These are phyloP conservation scores for Drosophila ironensis DNA, from an alignment of 1,140 invertebrate species.

Conservation along the genomic window DNA sequence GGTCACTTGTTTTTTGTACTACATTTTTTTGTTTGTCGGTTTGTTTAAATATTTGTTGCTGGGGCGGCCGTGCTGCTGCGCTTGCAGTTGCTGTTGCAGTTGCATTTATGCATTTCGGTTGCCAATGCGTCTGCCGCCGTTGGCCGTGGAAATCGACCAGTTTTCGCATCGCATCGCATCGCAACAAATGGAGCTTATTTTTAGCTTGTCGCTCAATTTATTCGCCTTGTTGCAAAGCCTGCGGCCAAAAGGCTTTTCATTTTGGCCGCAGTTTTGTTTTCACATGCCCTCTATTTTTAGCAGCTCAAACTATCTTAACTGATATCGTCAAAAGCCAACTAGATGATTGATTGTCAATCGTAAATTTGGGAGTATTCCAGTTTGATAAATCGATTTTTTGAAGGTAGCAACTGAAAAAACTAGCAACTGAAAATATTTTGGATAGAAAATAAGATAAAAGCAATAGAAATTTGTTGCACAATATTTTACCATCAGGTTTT, in stretches of 20 bases:
- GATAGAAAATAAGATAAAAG: too few species aligned
- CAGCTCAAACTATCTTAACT: too few species aligned
- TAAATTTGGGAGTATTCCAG: too few species aligned
- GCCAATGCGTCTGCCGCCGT: conserved; percentile 61
- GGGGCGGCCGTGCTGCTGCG: background rate
- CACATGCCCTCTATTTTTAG: too few species aligned
- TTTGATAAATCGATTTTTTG: too few species aligned
- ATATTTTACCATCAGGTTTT: too few species aligned
- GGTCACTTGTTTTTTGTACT: background rate
- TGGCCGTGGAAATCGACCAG: conserved; percentile 51
- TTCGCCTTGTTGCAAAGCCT: conserved; percentile 7
- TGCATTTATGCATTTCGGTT: conserved; percentile 21
- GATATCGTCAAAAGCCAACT: too few species aligned
- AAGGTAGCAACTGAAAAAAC: too few species aligned
- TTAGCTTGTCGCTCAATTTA: conserved; percentile 53
- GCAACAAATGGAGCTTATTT: conserved; percentile 53
- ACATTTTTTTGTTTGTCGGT: conserved; percentile 29
- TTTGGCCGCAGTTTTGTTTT: too few species aligned
- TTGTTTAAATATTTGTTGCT: conserved; percentile 14
- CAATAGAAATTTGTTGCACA: too few species aligned
- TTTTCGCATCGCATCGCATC: conserved; percentile 58
- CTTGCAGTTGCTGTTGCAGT: conserved; percentile 40
- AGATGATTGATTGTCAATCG: too few species aligned
- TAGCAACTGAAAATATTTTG: too few species aligned
- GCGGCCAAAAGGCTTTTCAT: conserved; percentile 4